A percentile compares a stretch with the other conserved stretches of the same genome.
These are phyloP conservation scores for Drosophila paranaensis DNA, from an alignment of 2,888 invertebrate species.

Conservation along the genomic window DNA sequence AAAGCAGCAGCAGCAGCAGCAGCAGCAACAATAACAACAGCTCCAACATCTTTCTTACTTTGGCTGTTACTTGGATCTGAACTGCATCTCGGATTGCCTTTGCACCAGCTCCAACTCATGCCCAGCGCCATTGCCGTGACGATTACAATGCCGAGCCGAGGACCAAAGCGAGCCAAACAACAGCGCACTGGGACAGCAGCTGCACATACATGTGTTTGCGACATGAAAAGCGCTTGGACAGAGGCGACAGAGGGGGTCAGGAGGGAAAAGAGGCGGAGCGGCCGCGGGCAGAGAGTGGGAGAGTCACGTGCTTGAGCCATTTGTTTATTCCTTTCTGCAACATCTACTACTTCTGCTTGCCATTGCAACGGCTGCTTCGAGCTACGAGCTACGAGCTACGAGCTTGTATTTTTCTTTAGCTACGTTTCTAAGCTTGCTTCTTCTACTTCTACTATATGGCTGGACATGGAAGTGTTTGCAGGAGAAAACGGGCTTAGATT, in stretches of 20 bases:
- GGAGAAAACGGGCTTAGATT: not conserved
- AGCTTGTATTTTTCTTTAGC: constrained; percentile 38
- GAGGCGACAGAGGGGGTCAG: too few species aligned
- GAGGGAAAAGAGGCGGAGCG: not conserved
- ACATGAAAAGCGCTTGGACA: not conserved
- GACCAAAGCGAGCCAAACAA: constrained; percentile 33
- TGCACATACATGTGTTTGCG: constrained; percentile 1
- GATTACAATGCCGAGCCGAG: constrained; percentile 50
- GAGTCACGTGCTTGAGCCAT: constrained; percentile 66
- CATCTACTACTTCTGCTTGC: constrained; percentile 30
- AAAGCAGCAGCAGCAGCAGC: constrained; percentile 18
- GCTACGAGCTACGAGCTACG: too few species aligned
- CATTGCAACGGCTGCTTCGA: constrained; percentile 21
- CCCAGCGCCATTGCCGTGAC: constrained; percentile 31
- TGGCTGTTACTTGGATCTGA: constrained; percentile 34
- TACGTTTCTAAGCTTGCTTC: constrained; percentile 19
- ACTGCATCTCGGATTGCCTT: constrained; percentile 25
- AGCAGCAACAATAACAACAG: constrained; percentile 17
- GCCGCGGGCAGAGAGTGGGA: not conserved
- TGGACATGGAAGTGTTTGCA: too few species aligned
- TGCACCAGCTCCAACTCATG: constrained; percentile 3
- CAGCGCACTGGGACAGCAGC: constrained; percentile 31
- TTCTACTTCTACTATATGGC: not conserved
- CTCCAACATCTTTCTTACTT: constrained; percentile 29
- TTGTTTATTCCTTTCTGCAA: constrained; percentile 62